Evolutionary conservation across 2,797 vertebrate genomes (phyloP).

Genomic region (Pygocentrus nattereri): DNA sequence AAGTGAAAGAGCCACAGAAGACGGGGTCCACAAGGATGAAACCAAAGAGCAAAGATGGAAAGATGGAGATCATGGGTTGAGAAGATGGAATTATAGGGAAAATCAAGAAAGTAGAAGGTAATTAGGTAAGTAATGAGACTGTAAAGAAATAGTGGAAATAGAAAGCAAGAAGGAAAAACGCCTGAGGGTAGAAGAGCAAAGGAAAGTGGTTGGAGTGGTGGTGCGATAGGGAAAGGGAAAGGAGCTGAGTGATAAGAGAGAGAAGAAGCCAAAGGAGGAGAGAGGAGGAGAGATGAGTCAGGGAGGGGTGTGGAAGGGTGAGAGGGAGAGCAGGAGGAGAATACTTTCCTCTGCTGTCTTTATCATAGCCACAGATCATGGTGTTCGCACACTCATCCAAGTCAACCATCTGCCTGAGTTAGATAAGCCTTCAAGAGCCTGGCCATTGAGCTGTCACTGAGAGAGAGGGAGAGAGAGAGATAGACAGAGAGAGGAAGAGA

Average conservation of each 20-base stretch:
- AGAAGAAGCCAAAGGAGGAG: constrained; percentile 56
- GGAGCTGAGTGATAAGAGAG: constrained; percentile 14
- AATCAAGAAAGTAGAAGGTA: constrained; percentile 58
- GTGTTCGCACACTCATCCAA: constrained; percentile 99
- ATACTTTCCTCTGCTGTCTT: constrained; percentile 93
- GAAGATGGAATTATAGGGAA: constrained; percentile 37
- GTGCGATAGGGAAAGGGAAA: constrained; percentile 1
- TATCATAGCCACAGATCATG: constrained; percentile 97
- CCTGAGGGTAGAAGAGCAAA: constrained; percentile 24
- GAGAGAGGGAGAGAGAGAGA: constrained; percentile 74
- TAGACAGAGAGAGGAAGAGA: not conserved
- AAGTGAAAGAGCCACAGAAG: constrained; percentile 52
- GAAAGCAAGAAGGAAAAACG: constrained; percentile 35
- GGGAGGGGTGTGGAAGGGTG: not conserved
- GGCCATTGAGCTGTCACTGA: constrained; percentile 97
- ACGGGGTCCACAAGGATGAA: constrained; percentile 34
- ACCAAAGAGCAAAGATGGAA: constrained; percentile 42
- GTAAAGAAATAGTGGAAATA: constrained; percentile 55
- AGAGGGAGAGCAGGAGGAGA: constrained; percentile 55
- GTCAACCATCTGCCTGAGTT: constrained; percentile 99
- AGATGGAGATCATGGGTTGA: constrained; percentile 24
- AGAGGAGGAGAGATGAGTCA: constrained; percentile 51
- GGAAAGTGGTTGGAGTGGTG: not conserved
- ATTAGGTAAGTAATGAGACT: constrained; percentile 53
- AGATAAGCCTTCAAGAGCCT: constrained; percentile 97